Evolutionary conservation across 2,113 vertebrate species (phyloP).

Genomic region (Asarcornis scutulata): DNA sequence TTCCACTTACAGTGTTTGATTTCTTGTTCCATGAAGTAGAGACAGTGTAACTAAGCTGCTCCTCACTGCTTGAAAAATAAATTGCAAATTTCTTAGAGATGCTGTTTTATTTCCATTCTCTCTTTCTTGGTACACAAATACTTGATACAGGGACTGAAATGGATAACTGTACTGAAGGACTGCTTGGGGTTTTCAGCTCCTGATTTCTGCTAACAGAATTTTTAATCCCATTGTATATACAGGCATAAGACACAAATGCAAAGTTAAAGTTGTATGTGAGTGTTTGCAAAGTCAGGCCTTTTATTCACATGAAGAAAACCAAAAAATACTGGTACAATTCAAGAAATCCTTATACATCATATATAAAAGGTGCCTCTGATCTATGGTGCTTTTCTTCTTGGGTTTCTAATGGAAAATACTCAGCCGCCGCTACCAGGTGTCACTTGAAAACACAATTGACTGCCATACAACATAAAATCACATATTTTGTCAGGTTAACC

Average conservation of each 20-base stretch:
- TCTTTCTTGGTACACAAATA: background rate
- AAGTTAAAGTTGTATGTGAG: background rate
- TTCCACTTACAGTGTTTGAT: slow-evolving; percentile 69
- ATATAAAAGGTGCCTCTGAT: background rate
- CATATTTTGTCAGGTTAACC: background rate
- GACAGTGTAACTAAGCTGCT: slow-evolving; percentile 61
- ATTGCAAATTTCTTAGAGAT: slow-evolving; percentile 35
- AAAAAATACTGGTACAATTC: background rate
- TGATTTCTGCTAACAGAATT: background rate
- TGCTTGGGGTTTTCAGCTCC: background rate
- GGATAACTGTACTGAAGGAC: background rate
- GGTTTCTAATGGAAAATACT: background rate
- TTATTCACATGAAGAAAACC: background rate
- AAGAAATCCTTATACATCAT: background rate
- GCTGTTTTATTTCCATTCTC: background rate
- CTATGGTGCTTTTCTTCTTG: accelerated
- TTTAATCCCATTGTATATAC: background rate
- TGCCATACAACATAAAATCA: background rate
- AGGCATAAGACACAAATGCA: no score
- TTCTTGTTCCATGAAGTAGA: slow-evolving; percentile 61
- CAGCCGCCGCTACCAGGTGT: background rate
- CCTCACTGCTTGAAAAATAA: slow-evolving; percentile 29
- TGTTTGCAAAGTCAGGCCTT: background rate
- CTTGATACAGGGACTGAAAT: background rate
- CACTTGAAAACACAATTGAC: background rate